Base-by-base conservation (phyloP, 2,888 invertebrate species). In the Nectonema munidae region DNA sequence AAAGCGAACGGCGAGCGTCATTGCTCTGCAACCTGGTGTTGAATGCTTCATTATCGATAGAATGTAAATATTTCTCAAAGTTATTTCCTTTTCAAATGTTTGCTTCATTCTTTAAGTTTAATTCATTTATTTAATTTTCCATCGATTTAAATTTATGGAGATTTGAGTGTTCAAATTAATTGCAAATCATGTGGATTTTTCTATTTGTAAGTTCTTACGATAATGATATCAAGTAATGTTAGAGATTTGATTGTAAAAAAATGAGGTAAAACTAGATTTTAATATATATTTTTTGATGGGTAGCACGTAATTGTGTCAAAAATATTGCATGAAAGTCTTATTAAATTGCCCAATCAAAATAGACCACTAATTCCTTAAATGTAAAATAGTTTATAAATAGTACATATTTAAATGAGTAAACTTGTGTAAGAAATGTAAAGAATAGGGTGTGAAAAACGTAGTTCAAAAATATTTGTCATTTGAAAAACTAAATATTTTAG, bases 31-130 rank as follows among this genome's bases (percentile, higher is more conserved):
- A 66, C 77, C 16, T 66, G 76, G 42, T 66, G 76, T 38, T 66
- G 81, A 58, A 45, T 81, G 81, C 47, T 63, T 81, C 15, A 74
- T 74, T 1, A 58, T 83, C 15, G 74, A 76, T 46, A 62, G 74
- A 58, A 67, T 67, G 73, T 74, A 55, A 59, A 65, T 55, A 30
- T 11, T 13, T 20, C 15, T 5, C 6, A 28, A 5, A 30, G 25
- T 13, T 25, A 6, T 16, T 34, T 34, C 6, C 20, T 6, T 16
- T 9, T 34, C 19, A 11, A n/a, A 5, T 20, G 17, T 14, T 19
- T 14, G 6, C 17, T 18, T 18, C 25, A 25, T 25, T 25, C 6
- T 25, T 25, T 25, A 9, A n/a, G 25, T 25, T 25, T 25, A 25
- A 28, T 11, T 21, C 16, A 21, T 2, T 11, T 6, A 4, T 2